Base-by-base conservation (phyloP, 2,797 vertebrate species). In the Brachyrhaphis roseni region DNA sequence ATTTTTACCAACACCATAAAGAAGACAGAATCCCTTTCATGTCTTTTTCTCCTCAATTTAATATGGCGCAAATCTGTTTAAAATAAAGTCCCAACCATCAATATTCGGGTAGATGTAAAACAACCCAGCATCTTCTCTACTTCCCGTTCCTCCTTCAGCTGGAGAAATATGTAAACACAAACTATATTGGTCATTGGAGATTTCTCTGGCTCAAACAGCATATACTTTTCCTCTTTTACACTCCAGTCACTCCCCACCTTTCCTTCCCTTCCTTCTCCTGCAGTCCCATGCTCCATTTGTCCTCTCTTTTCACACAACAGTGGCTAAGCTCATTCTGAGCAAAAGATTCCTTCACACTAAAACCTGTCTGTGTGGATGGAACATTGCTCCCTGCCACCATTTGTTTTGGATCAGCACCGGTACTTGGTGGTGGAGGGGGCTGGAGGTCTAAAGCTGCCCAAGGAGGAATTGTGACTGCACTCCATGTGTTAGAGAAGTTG, bases 271-370 rank as follows among this genome's bases (percentile, higher is more conserved):
- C 79, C 66, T 31, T 55, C 80, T 84, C 82, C 82, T 74, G 66
- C 82, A 85, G 83, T 88, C 89, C 86, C 86, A 89, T 81, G 91
- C 94, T 92, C 84, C 87, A 91, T 94, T 94, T 94, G 90, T 93
- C 85, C 89, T 92, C 90, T 86, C 75, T 84, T 85, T 70, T 82
- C 86, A 89, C 92, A 82, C 84, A 84, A 73, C 78, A 74, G 84
- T 93, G 87, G 86, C 88, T 84, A 91, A 92, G 91, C 82, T 86
- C 75, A 47, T 82, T 81, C 92, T 84, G 87, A 91, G 90, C 88
- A 88, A 71, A 78, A 77, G 94, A 95, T 94, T 95, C 94, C 92
- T 93, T 95, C 92, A 90, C 94, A 94, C 91, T 91, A 92, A 94
- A 95, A 94, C 81, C 84, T 89, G 84, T 92, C 88, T 94, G 91